Conservation (phyloP, 2,113 vertebrate genomes). For the Mesitornis unicolor region DNA sequence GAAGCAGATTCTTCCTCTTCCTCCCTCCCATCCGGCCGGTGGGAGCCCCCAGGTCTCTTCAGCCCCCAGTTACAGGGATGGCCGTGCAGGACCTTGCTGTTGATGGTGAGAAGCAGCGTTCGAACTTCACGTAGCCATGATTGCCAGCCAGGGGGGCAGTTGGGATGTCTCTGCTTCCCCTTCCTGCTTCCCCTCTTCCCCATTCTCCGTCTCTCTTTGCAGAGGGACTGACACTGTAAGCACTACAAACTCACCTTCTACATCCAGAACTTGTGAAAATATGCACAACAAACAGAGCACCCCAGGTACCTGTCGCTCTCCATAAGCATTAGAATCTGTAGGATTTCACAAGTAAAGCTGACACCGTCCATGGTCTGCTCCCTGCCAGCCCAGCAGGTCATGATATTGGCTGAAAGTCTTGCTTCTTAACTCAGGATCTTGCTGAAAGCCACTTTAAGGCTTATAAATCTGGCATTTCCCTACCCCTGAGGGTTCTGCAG, state of each 20-base stretch:
- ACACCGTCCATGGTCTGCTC: neutral
- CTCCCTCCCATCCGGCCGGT: neutral
- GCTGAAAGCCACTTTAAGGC: neutral
- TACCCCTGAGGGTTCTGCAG: neutral
- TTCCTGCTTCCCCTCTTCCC: neutral
- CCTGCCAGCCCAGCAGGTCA: neutral
- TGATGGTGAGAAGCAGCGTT: neutral
- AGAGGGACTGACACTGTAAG: neutral
- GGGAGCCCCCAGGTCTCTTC: neutral
- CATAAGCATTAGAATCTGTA: neutral
- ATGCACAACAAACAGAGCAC: neutral
- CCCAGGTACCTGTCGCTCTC: neutral
- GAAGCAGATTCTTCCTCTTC: neutral
- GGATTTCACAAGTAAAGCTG: neutral
- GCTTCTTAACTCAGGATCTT: neutral
- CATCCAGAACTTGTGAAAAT: neutral
- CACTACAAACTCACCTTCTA: neutral
- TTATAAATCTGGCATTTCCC: neutral
- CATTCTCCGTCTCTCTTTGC: neutral
- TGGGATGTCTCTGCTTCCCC: neutral
- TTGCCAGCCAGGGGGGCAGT: neutral
- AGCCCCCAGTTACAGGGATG: neutral
- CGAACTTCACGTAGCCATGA: neutral
- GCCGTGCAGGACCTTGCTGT: accelerated
- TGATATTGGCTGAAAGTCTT: neutral